These are phyloP conservation scores for Julus scanicus DNA, from an alignment of 2,888 invertebrate species.

Conservation along the genomic window DNA sequence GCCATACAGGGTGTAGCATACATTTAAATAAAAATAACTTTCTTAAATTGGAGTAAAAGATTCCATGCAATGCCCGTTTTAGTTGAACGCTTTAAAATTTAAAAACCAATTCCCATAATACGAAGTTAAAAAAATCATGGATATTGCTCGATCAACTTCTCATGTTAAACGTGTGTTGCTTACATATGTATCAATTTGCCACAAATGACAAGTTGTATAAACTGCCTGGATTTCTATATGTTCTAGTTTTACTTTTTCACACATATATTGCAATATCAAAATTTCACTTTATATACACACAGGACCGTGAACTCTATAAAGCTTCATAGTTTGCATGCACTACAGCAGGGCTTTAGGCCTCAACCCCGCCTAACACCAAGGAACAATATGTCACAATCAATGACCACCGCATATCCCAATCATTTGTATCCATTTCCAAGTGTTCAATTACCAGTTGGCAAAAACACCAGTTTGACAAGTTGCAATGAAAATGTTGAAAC, in stretches of 20 bases:
- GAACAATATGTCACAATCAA: constrained; percentile 42
- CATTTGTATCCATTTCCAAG: constrained; percentile 47
- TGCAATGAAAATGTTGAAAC: constrained; percentile 21
- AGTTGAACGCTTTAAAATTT: background rate
- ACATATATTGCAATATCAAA: background rate
- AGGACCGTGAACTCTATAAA: background rate
- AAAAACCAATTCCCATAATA: no score
- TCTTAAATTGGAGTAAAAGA: no score
- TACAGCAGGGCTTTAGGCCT: background rate
- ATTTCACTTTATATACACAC: background rate
- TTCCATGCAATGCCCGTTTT: background rate
- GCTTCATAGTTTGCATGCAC: background rate
- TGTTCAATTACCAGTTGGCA: constrained; percentile 44
- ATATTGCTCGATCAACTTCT: background rate
- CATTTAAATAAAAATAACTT: no score
- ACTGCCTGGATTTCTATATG: background rate
- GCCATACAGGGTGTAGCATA: no score
- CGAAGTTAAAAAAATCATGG: background rate
- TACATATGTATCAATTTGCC: background rate
- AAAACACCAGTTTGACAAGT: constrained; percentile 39
- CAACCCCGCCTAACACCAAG: constrained; percentile 18
- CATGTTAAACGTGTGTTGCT: background rate
- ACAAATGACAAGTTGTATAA: background rate
- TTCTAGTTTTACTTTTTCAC: background rate
- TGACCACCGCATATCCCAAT: constrained; percentile 37